Conservation (phyloP, 2,797 vertebrate species). For the Crocodylus rhombifer region DNA sequence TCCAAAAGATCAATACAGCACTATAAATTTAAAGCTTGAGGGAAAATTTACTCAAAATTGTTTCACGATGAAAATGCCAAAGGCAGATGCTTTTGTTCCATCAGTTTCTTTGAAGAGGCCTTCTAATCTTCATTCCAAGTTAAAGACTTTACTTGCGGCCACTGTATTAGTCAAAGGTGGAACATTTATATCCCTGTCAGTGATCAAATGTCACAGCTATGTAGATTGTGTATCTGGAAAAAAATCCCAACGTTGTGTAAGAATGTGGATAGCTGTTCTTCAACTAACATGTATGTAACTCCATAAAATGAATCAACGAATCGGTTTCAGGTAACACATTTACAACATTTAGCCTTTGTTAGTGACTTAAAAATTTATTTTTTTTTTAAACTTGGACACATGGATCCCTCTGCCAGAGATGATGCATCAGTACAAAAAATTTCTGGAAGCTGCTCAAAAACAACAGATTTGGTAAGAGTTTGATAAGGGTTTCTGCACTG, state of each 20-base stretch:
- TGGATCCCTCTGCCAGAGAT: not conserved
- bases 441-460: not conserved
- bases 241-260: not conserved
- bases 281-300: not conserved
- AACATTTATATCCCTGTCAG: not conserved
- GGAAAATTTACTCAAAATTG: constrained; percentile 66
- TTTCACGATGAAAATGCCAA: constrained; percentile 66
- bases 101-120: constrained; percentile 43
- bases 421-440: not conserved
- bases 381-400: not conserved
- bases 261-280: not conserved
- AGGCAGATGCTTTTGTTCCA: constrained; percentile 51
- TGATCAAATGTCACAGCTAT: not conserved
- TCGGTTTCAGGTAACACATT: not conserved
- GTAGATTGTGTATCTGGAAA: not conserved
- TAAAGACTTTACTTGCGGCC: not conserved
- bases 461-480: not conserved
- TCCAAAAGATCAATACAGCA: constrained; percentile 69
- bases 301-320: not conserved
- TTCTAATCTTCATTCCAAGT: constrained; percentile 38
- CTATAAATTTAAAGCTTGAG: constrained; percentile 61
- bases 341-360: not conserved
- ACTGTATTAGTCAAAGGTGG: constrained; percentile 7
- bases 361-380: not conserved
- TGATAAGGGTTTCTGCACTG: not conserved